Percentiles rank a stretch among this genome's conserved stretches.
Conservation (phyloP, 2,888 invertebrate genomes). For the Creontiades dilutus region DNA sequence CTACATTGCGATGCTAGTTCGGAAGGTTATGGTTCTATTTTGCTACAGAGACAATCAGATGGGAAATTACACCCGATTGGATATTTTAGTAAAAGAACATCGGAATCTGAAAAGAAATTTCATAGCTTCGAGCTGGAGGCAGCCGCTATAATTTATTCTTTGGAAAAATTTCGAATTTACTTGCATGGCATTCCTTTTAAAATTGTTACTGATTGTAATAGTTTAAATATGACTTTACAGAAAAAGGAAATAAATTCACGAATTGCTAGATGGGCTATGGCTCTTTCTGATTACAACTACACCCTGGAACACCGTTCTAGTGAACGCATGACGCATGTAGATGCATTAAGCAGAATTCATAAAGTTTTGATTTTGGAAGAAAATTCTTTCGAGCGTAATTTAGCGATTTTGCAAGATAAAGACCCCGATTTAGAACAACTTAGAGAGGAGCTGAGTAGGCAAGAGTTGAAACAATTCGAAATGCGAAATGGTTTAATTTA, state of each 20-base stretch:
- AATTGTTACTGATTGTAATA: conserved; percentile 56
- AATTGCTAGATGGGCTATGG: conserved; percentile 49
- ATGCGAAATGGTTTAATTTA: neutral
- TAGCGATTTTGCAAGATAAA: neutral
- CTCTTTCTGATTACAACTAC: conserved; percentile 15
- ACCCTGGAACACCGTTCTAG: neutral
- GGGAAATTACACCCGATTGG: conserved; percentile 47
- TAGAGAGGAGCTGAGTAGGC: neutral
- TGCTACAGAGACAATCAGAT: conserved; percentile 47
- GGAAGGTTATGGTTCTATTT: conserved; percentile 27
- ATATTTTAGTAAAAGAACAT: conserved; percentile 34
- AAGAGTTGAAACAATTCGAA: neutral
- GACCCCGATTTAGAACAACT: neutral
- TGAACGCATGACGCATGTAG: conserved; percentile 45
- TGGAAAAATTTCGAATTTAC: conserved; percentile 28
- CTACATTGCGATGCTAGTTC: conserved; percentile 50
- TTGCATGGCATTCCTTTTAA: neutral
- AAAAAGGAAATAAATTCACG: conserved; percentile 40
- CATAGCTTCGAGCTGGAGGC: conserved; percentile 64
- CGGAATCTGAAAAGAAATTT: conserved; percentile 1
- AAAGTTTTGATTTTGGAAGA: neutral
- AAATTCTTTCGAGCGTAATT: neutral
- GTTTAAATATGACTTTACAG: conserved; percentile 9
- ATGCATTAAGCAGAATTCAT: neutral
- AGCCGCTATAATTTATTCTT: conserved; percentile 13